phyloP scores from a whole-genome alignment of 2,113 vertebrate species.

The Pluvianellus socialis region DNA sequence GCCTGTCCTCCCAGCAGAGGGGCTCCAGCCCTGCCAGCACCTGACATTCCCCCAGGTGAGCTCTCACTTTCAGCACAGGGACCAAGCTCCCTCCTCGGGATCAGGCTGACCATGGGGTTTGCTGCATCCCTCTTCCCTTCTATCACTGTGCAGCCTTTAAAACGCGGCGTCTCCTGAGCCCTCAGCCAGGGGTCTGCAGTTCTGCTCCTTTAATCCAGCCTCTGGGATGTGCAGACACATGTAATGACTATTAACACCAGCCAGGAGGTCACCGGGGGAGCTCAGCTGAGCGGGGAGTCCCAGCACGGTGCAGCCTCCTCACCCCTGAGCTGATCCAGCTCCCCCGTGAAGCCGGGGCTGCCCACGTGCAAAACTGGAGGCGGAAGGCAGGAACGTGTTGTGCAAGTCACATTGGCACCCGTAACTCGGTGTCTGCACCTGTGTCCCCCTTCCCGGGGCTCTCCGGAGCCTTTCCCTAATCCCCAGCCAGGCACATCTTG shows the following conservation, averaged over 20 bases:
- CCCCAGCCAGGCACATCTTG: fast-evolving
- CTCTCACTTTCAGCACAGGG: background rate
- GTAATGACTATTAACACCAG: background rate
- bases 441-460: background rate
- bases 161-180: background rate
- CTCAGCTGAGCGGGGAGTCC: background rate
- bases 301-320: background rate
- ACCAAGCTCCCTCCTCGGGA: background rate
- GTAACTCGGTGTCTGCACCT: background rate
- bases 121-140: background rate
- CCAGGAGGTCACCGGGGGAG: fast-evolving
- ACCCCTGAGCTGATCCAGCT: background rate
- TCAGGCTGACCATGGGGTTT: background rate
- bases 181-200: fast-evolving
- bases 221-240: background rate
- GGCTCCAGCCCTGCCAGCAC: background rate
- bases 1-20: background rate
- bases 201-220: background rate
- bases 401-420: background rate
- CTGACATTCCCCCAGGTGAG: background rate
- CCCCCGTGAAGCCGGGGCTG: background rate
- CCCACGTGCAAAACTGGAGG: fast-evolving
- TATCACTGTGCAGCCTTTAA: fast-evolving
- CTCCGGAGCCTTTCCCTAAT: background rate
- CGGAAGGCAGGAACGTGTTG: background rate